These are phyloP conservation scores for Aramus guarauna DNA, from an alignment of 2,113 vertebrate species.

Conservation along the genomic window DNA sequence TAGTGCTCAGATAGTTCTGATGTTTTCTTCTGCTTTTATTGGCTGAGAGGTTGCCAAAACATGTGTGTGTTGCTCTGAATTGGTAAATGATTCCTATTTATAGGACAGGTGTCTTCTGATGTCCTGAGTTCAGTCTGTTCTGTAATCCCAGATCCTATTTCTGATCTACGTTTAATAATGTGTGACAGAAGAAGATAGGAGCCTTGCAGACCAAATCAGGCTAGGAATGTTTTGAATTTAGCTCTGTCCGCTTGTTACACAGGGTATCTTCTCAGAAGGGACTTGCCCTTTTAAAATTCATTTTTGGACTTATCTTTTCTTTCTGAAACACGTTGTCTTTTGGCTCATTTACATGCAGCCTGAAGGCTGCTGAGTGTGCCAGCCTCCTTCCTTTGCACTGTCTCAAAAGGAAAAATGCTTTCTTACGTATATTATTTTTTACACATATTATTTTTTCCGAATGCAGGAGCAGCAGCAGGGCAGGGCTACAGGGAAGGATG, in stretches of 20 bases:
- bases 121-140: slow-evolving; percentile 35
- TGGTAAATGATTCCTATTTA: slow-evolving; percentile 64
- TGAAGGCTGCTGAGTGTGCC: background rate
- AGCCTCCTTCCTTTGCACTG: background rate
- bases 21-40: slow-evolving; percentile 57
- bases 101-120: slow-evolving; percentile 67
- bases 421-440: background rate
- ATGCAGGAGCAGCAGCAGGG: background rate
- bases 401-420: background rate
- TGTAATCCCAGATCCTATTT: slow-evolving; percentile 61
- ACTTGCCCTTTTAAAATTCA: background rate
- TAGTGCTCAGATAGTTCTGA: slow-evolving; percentile 20
- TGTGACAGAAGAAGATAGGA: slow-evolving; percentile 64
- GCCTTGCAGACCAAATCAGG: slow-evolving; percentile 30
- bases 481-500: background rate
- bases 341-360: background rate
- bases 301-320: background rate
- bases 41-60: slow-evolving; percentile 59
- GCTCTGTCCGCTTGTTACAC: background rate
- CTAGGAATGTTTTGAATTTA: slow-evolving; percentile 28
- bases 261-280: background rate
- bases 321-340: background rate
- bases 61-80: slow-evolving; percentile 54
- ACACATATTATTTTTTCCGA: background rate
- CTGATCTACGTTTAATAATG: slow-evolving; percentile 65